These are phyloP conservation scores for Darevskia mixta DNA, from an alignment of 2,797 vertebrate genomes.

Conservation along the genomic window DNA sequence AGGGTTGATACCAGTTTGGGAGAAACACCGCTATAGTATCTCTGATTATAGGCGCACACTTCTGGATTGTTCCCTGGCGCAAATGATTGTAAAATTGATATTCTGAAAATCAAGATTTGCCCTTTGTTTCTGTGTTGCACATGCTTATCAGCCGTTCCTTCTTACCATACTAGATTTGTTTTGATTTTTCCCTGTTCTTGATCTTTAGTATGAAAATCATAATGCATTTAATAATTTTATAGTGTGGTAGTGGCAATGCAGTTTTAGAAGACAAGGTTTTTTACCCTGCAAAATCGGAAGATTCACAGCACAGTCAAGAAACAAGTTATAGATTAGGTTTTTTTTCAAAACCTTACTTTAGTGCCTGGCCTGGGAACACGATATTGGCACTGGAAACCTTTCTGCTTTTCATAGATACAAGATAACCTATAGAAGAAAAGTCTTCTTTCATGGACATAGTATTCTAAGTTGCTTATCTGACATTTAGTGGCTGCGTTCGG, in stretches of 20 bases:
- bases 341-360: background rate
- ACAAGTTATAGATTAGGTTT: background rate
- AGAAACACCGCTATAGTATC: background rate
- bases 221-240: background rate
- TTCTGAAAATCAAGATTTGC: background rate
- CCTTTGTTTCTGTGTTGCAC: background rate
- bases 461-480: background rate
- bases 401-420: fast-evolving
- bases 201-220: slow-evolving; percentile 1
- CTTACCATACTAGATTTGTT: background rate
- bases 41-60: background rate
- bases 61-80: slow-evolving; percentile 20
- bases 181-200: background rate
- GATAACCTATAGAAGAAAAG: background rate
- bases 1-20: background rate
- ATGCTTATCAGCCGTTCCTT: background rate
- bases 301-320: background rate
- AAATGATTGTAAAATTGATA: background rate
- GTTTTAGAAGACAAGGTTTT: background rate
- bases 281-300: background rate
- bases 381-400: background rate
- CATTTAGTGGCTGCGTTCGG: too few relatives aligned
- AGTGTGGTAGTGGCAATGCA: background rate
- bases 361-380: background rate
- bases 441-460: slow-evolving; percentile 1